A percentile compares a stretch with the other conserved stretches of the same genome.
Evolutionary conservation across 2,113 vertebrate genomes (phyloP).

Genomic region (Leucopsar rothschildi): DNA sequence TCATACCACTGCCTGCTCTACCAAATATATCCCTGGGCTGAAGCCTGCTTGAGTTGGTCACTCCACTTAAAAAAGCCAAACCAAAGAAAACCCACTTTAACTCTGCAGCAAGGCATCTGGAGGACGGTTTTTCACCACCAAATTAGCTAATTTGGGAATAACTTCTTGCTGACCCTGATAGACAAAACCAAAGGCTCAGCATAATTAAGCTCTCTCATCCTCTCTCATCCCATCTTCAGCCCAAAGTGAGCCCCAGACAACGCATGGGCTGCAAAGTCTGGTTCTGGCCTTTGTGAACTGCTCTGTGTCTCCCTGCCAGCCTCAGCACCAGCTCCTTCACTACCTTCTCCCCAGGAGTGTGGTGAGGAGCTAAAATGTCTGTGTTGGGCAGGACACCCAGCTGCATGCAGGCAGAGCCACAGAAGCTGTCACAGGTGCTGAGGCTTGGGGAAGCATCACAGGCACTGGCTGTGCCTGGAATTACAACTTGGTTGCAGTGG

Average conservation of each 20-base stretch:
- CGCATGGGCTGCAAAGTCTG: background rate
- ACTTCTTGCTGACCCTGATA: background rate
- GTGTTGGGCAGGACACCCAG: background rate
- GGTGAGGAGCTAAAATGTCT: background rate
- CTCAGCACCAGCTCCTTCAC: background rate
- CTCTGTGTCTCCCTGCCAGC: background rate
- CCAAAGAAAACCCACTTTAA: background rate
- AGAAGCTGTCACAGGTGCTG: fast-evolving
- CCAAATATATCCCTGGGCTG: background rate
- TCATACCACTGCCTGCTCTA: background rate
- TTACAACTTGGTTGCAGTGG: fast-evolving
- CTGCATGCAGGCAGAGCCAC: background rate
- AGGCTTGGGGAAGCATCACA: background rate
- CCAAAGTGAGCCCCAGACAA: background rate
- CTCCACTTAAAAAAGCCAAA: background rate
- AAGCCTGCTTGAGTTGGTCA: background rate
- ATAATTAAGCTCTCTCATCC: background rate
- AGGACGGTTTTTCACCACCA: background rate
- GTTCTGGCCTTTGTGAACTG: background rate
- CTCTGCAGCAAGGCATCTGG: background rate
- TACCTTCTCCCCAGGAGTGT: background rate
- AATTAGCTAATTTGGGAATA: background rate
- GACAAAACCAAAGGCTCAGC: background rate
- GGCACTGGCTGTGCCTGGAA: background rate
- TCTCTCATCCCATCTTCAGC: background rate